These are phyloP conservation scores for Ramphastos sulfuratus DNA, from an alignment of 2,113 vertebrate species.

Conservation along the genomic window DNA sequence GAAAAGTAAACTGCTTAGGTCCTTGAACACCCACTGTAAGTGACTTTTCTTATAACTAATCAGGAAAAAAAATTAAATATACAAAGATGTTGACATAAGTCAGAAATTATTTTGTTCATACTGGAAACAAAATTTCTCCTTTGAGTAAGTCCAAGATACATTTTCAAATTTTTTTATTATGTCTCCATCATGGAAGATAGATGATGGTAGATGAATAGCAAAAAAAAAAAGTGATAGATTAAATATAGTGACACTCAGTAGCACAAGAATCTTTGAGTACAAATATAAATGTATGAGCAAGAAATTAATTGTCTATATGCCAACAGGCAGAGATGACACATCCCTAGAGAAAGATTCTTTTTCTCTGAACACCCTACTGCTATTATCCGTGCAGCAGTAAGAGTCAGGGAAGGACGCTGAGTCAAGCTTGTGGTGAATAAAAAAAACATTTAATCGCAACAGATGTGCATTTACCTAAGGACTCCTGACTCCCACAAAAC, in stretches of 20 bases:
- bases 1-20: slow-evolving; percentile 36
- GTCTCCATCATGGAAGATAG: not conserved
- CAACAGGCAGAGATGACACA: not conserved
- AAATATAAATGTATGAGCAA: not conserved
- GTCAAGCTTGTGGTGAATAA: not conserved
- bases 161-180: slow-evolving; percentile 7
- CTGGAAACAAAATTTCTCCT: not conserved
- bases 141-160: not conserved
- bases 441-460: not conserved
- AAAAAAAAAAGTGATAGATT: not conserved
- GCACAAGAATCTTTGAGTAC: not conserved
- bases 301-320: not conserved
- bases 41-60: not conserved
- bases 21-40: slow-evolving; percentile 30
- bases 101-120: not conserved
- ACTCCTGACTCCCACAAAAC: not conserved
- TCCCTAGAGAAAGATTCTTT: not conserved
- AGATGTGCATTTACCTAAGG: not conserved
- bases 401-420: not conserved
- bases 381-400: not conserved
- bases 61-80: not conserved
- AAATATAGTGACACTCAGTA: not conserved
- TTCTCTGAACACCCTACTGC: not conserved
- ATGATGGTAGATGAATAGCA: not conserved
- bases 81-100: not conserved